Base-by-base conservation (phyloP, 2,888 invertebrate species). In the Ligdia adustata region DNA sequence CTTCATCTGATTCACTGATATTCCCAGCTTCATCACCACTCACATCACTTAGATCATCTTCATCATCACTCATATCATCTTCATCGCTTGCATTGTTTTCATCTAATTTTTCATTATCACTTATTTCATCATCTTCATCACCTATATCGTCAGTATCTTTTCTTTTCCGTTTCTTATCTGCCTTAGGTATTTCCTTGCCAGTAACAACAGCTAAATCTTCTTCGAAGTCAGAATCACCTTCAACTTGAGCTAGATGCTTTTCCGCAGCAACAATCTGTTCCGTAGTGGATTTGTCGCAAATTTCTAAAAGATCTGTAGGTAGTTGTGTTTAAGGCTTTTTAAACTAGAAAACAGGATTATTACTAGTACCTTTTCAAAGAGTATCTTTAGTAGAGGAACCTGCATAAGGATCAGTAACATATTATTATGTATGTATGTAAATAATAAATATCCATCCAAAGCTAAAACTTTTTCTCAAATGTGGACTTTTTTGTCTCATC, bases 221-320 rank as follows among this genome's bases (percentile, higher is more conserved):
- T 44, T 93, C 93, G 72, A 93, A 93, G 66, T 94, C 94, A 33
- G 87, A 89, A 47, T 91, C 91, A 0, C 82, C 89, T 55, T 91
- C 91, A 2, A 91, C 90, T 71, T 92, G 91, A 24, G 92, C 86
- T 16, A 94, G 73, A 69, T 93, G 92, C 62, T 92, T 91, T 65
- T 94, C 93, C 7, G 92, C 91, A 43, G 91, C 91, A 1, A 92
- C 91, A 31, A 92, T 91, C 58, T 91, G 88, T 69, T 93, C 91
- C 62, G 93, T 90, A 49, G 92, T 93, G 40, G 93, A 91, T 48
- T 91, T 88, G 64, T 95, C 94, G 75, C 95, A 95, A 44, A 95
- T 91, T 82, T 96, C 95, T 63, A 96, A 84, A 63, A 94, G 82
- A 91, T 93, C 93, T 93, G 75, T 35, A n/a, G 4, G 1, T 22